Conservation (phyloP, 1,140 invertebrate genomes). For the Plectrocnemia conspersa region DNA sequence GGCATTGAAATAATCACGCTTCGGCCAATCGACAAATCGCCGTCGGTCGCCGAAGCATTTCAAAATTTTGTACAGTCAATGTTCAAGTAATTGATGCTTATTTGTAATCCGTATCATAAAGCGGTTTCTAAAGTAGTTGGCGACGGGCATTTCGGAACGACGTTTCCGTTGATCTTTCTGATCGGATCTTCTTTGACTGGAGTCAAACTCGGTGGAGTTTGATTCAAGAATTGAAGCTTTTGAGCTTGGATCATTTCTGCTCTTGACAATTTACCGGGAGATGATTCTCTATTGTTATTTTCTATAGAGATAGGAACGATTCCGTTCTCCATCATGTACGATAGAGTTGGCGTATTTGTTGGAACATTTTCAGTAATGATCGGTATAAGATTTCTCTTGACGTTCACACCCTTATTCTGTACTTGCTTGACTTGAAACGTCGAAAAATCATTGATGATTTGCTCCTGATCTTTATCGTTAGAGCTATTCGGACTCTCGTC, state of each 20-base stretch:
- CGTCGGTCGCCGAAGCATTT: neutral
- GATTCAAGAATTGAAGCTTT: constrained; percentile 31
- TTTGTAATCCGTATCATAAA: constrained; percentile 47
- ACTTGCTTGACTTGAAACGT: constrained; percentile 6
- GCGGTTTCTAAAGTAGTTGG: constrained; percentile 56
- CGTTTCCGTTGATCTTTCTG: constrained; percentile 39
- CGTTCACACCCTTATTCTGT: constrained; percentile 17
- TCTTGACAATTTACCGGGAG: constrained; percentile 22
- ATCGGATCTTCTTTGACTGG: constrained; percentile 29
- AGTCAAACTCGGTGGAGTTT: constrained; percentile 10
- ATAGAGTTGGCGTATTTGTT: neutral
- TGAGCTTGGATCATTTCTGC: constrained; percentile 33
- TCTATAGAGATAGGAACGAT: constrained; percentile 2
- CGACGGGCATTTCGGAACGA: constrained; percentile 31
- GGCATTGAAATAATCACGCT: constrained; percentile 15
- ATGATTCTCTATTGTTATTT: constrained; percentile 2
- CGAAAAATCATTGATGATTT: constrained; percentile 22
- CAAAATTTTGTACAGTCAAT: too few relatives aligned
- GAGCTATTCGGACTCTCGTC: constrained; percentile 58
- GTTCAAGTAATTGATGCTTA: too few relatives aligned
- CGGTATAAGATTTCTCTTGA: constrained; percentile 31
- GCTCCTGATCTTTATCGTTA: constrained; percentile 43
- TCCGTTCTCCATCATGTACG: constrained; percentile 7
- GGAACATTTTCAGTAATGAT: constrained; percentile 29
- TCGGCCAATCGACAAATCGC: neutral